Evolutionary conservation across 2,888 invertebrate species (phyloP).

Genomic region (Corythucha ciliata): DNA sequence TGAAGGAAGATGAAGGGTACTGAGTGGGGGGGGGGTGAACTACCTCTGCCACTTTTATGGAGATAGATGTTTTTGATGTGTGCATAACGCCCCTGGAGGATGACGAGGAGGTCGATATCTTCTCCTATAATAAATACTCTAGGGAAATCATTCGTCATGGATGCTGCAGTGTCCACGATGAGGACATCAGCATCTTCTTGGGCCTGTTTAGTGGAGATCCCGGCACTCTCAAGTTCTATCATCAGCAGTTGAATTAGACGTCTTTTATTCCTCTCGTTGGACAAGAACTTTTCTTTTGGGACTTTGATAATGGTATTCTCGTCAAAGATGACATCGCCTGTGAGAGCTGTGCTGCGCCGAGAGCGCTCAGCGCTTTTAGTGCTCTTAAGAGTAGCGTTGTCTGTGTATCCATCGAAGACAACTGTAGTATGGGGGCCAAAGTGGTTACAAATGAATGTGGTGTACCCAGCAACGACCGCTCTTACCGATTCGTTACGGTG

Average conservation of each 20-base stretch:
- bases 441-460: slow-evolving; percentile 4
- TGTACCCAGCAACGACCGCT: not conserved
- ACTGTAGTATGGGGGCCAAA: not conserved
- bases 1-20: not conserved
- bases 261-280: too few relatives aligned
- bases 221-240: not conserved
- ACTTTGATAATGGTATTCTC: too few relatives aligned
- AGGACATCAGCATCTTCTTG: slow-evolving; percentile 3
- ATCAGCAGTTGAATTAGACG: slow-evolving; percentile 7
- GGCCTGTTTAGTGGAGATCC: not conserved
- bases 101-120: slow-evolving; percentile 10
- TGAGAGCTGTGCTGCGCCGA: too few relatives aligned
- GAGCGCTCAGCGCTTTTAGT: too few relatives aligned
- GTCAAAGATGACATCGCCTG: too few relatives aligned
- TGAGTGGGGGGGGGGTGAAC: not conserved
- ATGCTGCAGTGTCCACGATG: slow-evolving; percentile 1
- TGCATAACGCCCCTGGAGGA: not conserved
- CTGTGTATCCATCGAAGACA: too few relatives aligned
- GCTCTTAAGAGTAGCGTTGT: too few relatives aligned
- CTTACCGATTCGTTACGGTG: not conserved
- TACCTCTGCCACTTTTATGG: slow-evolving; percentile 3
- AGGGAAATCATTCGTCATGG: too few relatives aligned
- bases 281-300: too few relatives aligned
- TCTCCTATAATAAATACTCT: not conserved
- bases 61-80: slow-evolving; percentile 3